These are phyloP conservation scores for Novumbra hubbsi DNA, from an alignment of 2,797 vertebrate genomes.

Conservation along the genomic window DNA sequence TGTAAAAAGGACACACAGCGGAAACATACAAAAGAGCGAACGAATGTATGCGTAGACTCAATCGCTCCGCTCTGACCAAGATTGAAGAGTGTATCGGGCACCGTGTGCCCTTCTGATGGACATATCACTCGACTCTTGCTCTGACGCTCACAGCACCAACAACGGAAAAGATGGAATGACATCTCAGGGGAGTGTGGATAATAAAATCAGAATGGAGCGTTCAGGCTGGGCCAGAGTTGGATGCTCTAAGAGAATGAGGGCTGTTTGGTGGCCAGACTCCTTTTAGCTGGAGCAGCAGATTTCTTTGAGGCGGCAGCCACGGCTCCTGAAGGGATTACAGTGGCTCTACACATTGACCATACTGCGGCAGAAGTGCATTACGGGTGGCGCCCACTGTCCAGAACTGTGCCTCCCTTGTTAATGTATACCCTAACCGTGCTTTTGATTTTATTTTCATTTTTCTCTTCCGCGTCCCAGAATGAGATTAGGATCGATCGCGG, in stretches of 20 bases:
- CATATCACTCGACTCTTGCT: conserved; percentile 57
- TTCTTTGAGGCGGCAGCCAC: conserved; percentile 75
- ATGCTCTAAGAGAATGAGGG: conserved; percentile 74
- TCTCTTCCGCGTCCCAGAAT: conserved; percentile 58
- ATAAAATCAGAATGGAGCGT: conserved; percentile 76
- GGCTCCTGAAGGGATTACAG: conserved; percentile 72
- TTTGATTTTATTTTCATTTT: conserved; percentile 84
- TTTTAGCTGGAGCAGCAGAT: conserved; percentile 83
- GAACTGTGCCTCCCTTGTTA: conserved; percentile 77
- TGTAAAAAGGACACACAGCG: conserved; percentile 12
- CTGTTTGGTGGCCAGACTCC: conserved; percentile 64
- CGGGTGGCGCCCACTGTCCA: conserved; percentile 53
- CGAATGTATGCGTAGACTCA: conserved; percentile 21
- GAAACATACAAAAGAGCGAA: not conserved
- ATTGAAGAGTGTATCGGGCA: conserved; percentile 13
- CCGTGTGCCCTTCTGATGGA: conserved; percentile 52
- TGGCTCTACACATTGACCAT: conserved; percentile 70
- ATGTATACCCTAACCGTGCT: conserved; percentile 78
- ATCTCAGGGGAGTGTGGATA: conserved; percentile 78
- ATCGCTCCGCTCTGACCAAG: conserved; percentile 49
- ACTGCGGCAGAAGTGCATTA: conserved; percentile 72
- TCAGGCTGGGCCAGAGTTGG: conserved; percentile 65
- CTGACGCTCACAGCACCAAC: conserved; percentile 68
- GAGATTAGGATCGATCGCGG: conserved; percentile 81
- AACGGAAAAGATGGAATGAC: conserved; percentile 65